These are phyloP conservation scores for Rhombomys opimus DNA, from an alignment of 2,113 vertebrate genomes.

Conservation along the genomic window DNA sequence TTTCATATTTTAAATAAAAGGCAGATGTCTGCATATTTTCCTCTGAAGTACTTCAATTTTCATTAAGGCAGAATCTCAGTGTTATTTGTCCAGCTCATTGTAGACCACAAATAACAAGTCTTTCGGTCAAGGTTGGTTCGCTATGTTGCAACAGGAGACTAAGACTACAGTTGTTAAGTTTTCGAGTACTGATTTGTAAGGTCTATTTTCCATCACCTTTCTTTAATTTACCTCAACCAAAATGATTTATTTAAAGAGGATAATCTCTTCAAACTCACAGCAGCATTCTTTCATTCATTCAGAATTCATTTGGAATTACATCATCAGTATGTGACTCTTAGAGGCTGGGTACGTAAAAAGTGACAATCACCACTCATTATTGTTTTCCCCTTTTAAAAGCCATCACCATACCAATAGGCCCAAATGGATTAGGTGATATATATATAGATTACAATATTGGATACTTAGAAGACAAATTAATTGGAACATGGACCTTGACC, in stretches of 20 bases:
- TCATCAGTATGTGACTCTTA: neutral
- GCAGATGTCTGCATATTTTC: neutral
- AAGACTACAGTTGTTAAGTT: neutral
- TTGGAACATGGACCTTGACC: neutral
- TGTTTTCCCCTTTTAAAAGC: neutral
- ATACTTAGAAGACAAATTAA: neutral
- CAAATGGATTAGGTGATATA: neutral
- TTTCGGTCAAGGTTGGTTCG: slow-evolving; percentile 19
- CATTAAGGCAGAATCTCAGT: neutral
- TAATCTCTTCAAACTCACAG: slow-evolving; percentile 25
- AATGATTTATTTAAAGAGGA: slow-evolving; percentile 65
- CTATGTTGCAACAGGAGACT: neutral
- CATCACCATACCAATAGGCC: neutral
- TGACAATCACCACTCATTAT: neutral
- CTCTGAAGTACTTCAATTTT: neutral
- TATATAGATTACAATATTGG: neutral
- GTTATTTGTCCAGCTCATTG: slow-evolving; percentile 15
- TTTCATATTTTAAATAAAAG: neutral
- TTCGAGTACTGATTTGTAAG: slow-evolving; percentile 25
- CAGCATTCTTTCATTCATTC: neutral
- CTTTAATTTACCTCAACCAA: slow-evolving; percentile 49
- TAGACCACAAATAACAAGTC: slow-evolving; percentile 3
- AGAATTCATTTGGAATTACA: neutral
- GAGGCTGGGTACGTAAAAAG: neutral
- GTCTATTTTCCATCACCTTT: neutral